Conservation (phyloP, 2,888 invertebrate species). For the Drosophila kuntzei region DNA sequence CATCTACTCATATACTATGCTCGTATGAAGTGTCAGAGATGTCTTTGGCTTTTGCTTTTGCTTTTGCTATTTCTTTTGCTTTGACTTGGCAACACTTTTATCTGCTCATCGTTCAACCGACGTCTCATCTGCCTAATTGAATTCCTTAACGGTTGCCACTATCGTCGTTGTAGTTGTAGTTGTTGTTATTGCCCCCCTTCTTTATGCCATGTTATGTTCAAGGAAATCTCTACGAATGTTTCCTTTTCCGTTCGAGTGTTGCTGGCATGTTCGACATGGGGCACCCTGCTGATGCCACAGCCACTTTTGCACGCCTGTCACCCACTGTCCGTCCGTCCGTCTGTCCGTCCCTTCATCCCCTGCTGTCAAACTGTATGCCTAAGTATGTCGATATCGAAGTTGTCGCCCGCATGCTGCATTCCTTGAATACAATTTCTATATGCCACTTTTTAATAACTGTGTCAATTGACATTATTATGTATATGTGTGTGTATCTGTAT, state of each 20-base stretch:
- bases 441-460: constrained; percentile 72
- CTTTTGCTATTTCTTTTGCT: background rate
- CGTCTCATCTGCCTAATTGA: constrained; percentile 79
- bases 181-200: constrained; percentile 5
- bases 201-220: constrained; percentile 45
- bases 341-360: background rate
- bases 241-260: constrained; percentile 73
- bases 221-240: constrained; percentile 74
- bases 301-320: constrained; percentile 73
- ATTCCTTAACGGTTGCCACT: constrained; percentile 67
- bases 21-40: constrained; percentile 72
- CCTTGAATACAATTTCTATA: constrained; percentile 56
- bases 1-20: constrained; percentile 46
- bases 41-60: constrained; percentile 50
- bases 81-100: constrained; percentile 69
- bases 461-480: constrained; percentile 48
- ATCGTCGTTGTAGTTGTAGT: background rate
- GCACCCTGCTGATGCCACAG: constrained; percentile 40
- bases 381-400: constrained; percentile 73
- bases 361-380: constrained; percentile 66
- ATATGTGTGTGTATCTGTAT: background rate
- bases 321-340: constrained; percentile 32
- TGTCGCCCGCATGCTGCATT: constrained; percentile 56
- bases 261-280: constrained; percentile 64
- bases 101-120: constrained; percentile 53